Evolutionary conservation across 2,888 invertebrate genomes (phyloP), one percentile per base, ranked within the genome.

Genomic region (Andrena dorsata): DNA sequence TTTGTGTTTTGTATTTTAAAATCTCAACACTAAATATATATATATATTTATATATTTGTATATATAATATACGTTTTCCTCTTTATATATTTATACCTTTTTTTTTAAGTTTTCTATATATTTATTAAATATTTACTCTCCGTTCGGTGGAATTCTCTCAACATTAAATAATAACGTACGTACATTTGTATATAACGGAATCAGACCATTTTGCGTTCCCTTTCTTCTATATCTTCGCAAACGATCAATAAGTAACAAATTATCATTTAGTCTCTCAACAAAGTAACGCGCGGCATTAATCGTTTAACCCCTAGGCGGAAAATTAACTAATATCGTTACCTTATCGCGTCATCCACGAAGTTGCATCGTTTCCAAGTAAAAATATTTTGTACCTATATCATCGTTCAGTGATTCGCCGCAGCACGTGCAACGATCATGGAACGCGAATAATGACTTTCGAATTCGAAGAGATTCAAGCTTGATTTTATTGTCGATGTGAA

Each of bases 1-100:
- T 93, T 93, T 93, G 91, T 93, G 90, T 93, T 90, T 91, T 90
- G 86, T 92, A 87, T 90, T 90, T 88, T 91, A 89, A 88, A 90
- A 90, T 90, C 80, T 92, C 92, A 91, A 92, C 89, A 82, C 91
- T 93, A 92, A 91, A 90, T 90, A 93, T 90, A 91, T 88, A 83
- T 84, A 79, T 88, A 85, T 88, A 76, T 86, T 71, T 87, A 83
- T 86, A 83, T 82, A 83, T 87, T 63, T 76, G n/a, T 80, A 84
- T 90, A 84, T 82, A 82, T 80, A 77, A 83, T 85, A 86, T 86
- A 87, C 86, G 78, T 78, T 83, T 90, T 85, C 83, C 86, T 89
- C 82, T 88, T 85, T 83, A 86, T 84, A 78, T 84, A 79, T 83
- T 86, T 85, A 76, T 83, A 83, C 68, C 76, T 74, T 76, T 75